A percentile compares a stretch with the other conserved stretches of the same genome.
Conservation (phyloP, 1,140 invertebrate genomes). For the Meloidogyne chitwoodi region DNA sequence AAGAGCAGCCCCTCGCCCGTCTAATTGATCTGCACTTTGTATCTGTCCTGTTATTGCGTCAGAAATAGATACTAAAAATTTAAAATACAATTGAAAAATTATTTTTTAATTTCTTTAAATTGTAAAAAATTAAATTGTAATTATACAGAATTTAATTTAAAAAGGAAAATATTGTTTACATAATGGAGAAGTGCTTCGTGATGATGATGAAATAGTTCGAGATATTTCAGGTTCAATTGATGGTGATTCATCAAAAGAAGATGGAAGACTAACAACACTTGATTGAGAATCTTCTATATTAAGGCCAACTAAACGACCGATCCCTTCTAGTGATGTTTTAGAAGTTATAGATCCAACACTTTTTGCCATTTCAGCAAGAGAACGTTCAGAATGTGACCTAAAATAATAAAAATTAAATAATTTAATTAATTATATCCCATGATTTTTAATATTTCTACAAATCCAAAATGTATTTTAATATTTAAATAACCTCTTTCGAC, state of each 20-base stretch:
- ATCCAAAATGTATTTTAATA: too few relatives aligned
- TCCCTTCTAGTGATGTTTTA: background rate
- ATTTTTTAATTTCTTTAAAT: too few relatives aligned
- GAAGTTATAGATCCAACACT: background rate
- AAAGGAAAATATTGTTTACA: background rate
- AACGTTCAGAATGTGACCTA: constrained; percentile 53
- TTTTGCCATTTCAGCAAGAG: constrained; percentile 30
- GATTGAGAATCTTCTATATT: constrained; percentile 2
- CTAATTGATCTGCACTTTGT: constrained; percentile 2
- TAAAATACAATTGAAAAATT: background rate
- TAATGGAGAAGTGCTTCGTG: background rate
- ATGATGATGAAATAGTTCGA: background rate
- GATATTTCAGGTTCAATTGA: background rate
- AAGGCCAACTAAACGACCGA: background rate
- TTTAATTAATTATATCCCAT: too few relatives aligned
- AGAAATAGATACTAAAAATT: constrained; percentile 3
- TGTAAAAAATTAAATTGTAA: too few relatives aligned
- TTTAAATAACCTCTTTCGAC: constrained; percentile 26
- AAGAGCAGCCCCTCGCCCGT: background rate
- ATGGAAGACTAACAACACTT: background rate
- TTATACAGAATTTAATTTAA: too few relatives aligned
- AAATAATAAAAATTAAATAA: constrained; percentile 12
- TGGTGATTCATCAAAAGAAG: constrained; percentile 3
- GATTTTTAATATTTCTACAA: too few relatives aligned
- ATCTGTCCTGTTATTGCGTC: constrained; percentile 15